Evolutionary conservation across 2,888 invertebrate genomes (phyloP).

Genomic region (Leptinotarsa tumamoca): DNA sequence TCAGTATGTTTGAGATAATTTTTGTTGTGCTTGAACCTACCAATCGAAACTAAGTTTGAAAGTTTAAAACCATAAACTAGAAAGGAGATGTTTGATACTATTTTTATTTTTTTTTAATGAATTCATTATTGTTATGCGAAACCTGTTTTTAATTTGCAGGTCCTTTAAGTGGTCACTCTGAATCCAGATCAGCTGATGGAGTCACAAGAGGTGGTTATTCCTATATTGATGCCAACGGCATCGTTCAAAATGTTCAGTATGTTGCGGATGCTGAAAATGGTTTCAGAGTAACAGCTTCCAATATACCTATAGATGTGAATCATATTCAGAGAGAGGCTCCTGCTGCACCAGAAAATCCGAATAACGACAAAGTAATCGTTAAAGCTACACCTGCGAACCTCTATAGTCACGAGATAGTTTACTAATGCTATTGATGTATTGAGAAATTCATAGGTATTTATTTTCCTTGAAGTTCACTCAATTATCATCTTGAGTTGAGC

Average conservation of each 20-base stretch:
- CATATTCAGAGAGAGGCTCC: slow-evolving; percentile 30
- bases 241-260: slow-evolving; percentile 75
- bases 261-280: slow-evolving; percentile 74
- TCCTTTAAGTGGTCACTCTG: slow-evolving; percentile 75
- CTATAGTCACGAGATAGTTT: slow-evolving; percentile 48
- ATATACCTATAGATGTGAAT: slow-evolving; percentile 67
- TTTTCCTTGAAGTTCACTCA: too few species aligned
- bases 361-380: slow-evolving; percentile 28
- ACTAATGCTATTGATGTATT: slow-evolving; percentile 32
- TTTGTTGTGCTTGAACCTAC: not conserved
- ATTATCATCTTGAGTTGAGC: too few species aligned
- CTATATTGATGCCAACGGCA: slow-evolving; percentile 76
- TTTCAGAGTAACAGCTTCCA: slow-evolving; percentile 75
- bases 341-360: slow-evolving; percentile 31
- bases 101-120: not conserved
- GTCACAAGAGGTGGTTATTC: slow-evolving; percentile 76
- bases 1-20: slow-evolving; percentile 4
- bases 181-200: slow-evolving; percentile 72
- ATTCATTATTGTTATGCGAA: not conserved
- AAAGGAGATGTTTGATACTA: too few species aligned
- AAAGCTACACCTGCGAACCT: slow-evolving; percentile 38
- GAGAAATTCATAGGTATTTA: too few species aligned
- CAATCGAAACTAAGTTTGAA: not conserved
- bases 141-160: slow-evolving; percentile 50
- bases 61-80: too few species aligned